Conservation (phyloP, 2,113 vertebrate species). For the Pelusios castaneus region DNA sequence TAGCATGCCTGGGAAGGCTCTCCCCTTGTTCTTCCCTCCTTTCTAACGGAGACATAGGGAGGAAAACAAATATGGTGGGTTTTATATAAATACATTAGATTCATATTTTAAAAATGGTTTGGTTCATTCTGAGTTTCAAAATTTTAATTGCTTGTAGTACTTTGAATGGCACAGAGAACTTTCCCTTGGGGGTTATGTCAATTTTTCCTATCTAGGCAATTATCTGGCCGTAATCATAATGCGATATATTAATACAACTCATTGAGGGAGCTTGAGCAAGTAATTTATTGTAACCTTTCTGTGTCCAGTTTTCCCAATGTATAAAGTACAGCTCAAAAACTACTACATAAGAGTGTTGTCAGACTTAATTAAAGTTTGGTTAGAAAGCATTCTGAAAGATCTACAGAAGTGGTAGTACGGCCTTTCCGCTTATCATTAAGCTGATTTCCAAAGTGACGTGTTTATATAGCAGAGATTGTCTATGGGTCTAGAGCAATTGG, state of each 20-base stretch:
- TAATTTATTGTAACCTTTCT: neutral
- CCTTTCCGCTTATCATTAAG: neutral
- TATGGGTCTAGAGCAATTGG: too few relatives aligned
- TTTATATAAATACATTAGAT: neutral
- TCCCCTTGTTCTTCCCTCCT: neutral
- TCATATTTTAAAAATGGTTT: neutral
- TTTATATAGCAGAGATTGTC: neutral
- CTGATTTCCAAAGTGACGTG: neutral
- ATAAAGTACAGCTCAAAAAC: neutral
- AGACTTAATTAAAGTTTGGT: neutral
- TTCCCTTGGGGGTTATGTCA: neutral
- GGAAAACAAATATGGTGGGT: neutral
- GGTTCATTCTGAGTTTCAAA: neutral
- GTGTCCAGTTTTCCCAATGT: neutral
- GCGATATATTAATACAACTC: neutral
- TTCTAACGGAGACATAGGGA: neutral
- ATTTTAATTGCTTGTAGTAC: rapidly evolving
- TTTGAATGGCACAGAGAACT: neutral
- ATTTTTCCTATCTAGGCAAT: neutral
- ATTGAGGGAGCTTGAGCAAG: neutral
- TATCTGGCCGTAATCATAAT: neutral
- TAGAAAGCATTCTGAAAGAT: neutral
- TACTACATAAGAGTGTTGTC: rapidly evolving
- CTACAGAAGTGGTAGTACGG: neutral
- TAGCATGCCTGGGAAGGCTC: too few relatives aligned